Conservation (phyloP, 2,888 invertebrate genomes). For the Chouioia cunea region DNA sequence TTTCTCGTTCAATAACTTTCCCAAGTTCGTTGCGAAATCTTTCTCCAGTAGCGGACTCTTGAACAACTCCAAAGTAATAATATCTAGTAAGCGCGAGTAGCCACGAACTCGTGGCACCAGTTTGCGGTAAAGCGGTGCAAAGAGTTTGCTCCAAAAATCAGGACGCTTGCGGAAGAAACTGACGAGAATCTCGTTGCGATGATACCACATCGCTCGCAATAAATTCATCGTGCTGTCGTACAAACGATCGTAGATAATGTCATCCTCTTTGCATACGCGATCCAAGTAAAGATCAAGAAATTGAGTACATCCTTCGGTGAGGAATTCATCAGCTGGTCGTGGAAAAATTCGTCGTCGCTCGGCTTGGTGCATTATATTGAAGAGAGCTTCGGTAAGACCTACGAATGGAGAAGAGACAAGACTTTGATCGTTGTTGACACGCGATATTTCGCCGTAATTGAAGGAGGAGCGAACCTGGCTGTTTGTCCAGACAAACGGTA, state of each 20-base stretch:
- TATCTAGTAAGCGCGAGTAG: conserved; percentile 65
- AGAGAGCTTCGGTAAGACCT: conserved; percentile 67
- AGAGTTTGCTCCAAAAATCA: conserved; percentile 65
- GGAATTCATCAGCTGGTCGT: conserved; percentile 63
- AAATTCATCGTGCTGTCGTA: conserved; percentile 66
- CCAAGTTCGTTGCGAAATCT: conserved; percentile 61
- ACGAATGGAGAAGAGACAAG: conserved; percentile 51
- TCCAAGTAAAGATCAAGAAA: conserved; percentile 63
- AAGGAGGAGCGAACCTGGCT: conserved; percentile 61
- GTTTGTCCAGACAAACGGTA: conserved; percentile 67
- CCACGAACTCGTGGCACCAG: conserved; percentile 59
- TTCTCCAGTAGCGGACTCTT: conserved; percentile 61
- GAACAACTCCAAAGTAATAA: conserved; percentile 65
- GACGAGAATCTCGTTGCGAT: conserved; percentile 66
- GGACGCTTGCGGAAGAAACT: conserved; percentile 65
- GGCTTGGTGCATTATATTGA: conserved; percentile 66
- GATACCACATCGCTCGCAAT: conserved; percentile 67
- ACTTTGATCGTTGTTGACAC: no score
- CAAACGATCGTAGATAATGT: conserved; percentile 62
- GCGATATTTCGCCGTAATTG: no score
- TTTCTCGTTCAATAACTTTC: conserved; percentile 61
- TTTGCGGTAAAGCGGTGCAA: conserved; percentile 63
- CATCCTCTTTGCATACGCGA: conserved; percentile 61
- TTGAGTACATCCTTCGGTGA: conserved; percentile 65
- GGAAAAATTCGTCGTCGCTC: conserved; percentile 65